Evolutionary conservation across 2,797 vertebrate genomes (phyloP).

Genomic region (Babyrousa celebensis): DNA sequence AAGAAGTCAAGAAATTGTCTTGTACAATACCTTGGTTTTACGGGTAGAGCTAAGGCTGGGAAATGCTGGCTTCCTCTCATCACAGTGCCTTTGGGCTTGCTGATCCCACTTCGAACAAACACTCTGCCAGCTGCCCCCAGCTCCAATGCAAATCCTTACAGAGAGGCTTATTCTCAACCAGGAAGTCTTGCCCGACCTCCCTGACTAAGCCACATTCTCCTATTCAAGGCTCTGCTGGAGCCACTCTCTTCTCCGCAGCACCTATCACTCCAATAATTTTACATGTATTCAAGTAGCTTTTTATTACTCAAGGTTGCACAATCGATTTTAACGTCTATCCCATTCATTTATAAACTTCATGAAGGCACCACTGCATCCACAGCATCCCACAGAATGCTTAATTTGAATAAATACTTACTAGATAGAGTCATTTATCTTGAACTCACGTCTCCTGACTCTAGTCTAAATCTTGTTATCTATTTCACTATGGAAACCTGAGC

Average conservation of each 20-base stretch:
- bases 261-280: background rate
- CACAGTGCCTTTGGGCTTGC: background rate
- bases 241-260: background rate
- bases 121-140: background rate
- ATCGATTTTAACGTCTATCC: background rate
- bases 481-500: background rate
- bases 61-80: background rate
- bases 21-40: background rate
- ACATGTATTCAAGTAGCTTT: conserved; percentile 27
- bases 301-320: background rate
- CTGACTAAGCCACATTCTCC: background rate
- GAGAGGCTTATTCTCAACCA: background rate
- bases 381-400: conserved; percentile 3
- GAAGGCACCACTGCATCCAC: background rate
- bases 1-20: background rate
- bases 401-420: conserved; percentile 46
- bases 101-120: background rate
- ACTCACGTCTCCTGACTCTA: background rate
- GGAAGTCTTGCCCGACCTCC: background rate
- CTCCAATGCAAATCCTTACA: background rate
- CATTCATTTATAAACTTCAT: background rate
- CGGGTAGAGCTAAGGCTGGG: background rate
- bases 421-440: conserved; percentile 41
- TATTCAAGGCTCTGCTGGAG: background rate
- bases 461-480: conserved; percentile 37